Base-by-base conservation (phyloP, 2,888 invertebrate species). In the Lasius platythorax region DNA sequence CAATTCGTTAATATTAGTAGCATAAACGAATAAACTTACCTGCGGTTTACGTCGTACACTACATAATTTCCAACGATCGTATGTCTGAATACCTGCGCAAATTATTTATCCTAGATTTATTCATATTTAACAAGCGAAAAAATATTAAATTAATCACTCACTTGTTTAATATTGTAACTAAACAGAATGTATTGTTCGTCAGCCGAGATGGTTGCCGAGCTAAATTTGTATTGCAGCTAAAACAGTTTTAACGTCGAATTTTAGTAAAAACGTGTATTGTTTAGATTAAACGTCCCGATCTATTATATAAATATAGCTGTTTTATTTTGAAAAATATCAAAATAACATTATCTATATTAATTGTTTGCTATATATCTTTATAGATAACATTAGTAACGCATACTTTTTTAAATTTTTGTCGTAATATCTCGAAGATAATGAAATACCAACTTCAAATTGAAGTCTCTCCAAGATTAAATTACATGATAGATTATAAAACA, bases 61-160 rank as follows among this genome's bases (percentile, higher is more conserved):
- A 96, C 96, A 93, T 96, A 97, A 91, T 96, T 96, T 1, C 97
- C 96, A 23, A 96, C 95, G 18, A 95, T 95, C 2, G 97, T 97
- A 93, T 97, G 96, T 58, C 97, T 95, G 92, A 97, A 97, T 33
- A 96, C 95, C 97, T 97, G 95, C 86, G 91, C 91, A 87, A 94
- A 23, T 93, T 12, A 43, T 58, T 72, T 46, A n/a, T n/a, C 58
- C 68, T 15, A 68, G 1, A 53, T 53, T 2, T 37, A 37, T n/a
- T 37, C 4, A 3, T 30, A 58, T 46, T 33, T 68, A 23, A 9
- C 53, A 15, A 76, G 9, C 15, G 2, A 33, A 67, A 40, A 53
- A 11, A 15, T 63, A 58, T 28, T 70, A 78, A 78, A 28, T 53
- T 70, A 18, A 37, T 18, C 50, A 87, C 90, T 89, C 28, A 90